phyloP scores from a whole-genome alignment of 2,113 vertebrate genomes.

The Proterorhinus semilunaris region DNA sequence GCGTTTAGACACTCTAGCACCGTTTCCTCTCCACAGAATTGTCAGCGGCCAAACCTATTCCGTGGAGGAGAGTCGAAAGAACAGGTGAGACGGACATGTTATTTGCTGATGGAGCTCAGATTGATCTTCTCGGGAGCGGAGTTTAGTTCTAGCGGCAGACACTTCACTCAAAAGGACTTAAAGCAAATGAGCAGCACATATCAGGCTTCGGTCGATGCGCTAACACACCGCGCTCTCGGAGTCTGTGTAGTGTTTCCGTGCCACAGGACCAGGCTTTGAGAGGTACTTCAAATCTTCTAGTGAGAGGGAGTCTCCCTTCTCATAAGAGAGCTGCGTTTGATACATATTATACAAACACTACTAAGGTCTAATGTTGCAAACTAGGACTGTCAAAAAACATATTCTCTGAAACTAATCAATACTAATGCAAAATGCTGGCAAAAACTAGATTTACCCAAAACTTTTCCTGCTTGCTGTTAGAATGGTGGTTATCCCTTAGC shows the following conservation, averaged over 20 bases:
- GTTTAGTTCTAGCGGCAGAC: constrained; percentile 48
- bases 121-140: constrained; percentile 56
- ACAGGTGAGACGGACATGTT: constrained; percentile 31
- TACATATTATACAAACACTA: no score
- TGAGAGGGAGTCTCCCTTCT: no score
- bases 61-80: constrained; percentile 5
- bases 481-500: no score
- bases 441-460: no score
- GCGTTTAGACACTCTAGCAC: no score
- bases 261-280: constrained; percentile 37
- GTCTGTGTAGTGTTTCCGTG: constrained; percentile 22
- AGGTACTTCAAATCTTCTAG: neutral
- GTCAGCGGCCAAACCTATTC: neutral
- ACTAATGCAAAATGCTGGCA: no score
- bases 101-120: constrained; percentile 59
- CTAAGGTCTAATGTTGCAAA: no score
- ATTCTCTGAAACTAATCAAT: no score
- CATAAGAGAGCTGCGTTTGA: no score
- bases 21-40: no score
- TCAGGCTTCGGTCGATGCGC: constrained; percentile 43
- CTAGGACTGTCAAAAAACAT: no score
- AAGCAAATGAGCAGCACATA: constrained; percentile 32
- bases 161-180: constrained; percentile 43
- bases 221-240: constrained; percentile 35
- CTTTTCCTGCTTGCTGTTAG: no score